Conservation (phyloP, 2,113 vertebrate genomes). For the Amblyornis subalaris region DNA sequence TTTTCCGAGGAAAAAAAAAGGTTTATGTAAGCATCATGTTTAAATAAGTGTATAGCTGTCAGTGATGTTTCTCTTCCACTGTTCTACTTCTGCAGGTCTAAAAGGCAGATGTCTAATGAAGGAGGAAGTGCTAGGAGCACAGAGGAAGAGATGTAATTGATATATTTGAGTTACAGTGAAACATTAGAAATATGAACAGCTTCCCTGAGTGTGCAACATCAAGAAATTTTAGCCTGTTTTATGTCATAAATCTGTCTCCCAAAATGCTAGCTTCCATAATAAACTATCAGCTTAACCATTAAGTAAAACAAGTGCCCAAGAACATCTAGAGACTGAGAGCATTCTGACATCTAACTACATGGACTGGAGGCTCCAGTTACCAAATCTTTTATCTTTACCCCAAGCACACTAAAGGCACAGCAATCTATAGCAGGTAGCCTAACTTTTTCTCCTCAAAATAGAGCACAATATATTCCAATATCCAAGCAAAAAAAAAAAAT, state of each 20-base stretch:
- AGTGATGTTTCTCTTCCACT: neutral
- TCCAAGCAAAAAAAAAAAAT: neutral
- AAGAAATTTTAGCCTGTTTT: neutral
- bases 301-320: neutral
- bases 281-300: neutral
- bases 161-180: neutral
- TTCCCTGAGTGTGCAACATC: neutral
- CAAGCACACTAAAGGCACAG: neutral
- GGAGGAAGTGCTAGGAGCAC: neutral
- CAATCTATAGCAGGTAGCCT: neutral
- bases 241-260: neutral
- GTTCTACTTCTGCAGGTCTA: neutral
- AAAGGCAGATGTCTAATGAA: neutral
- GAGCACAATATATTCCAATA: neutral
- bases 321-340: neutral
- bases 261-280: neutral
- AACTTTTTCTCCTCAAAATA: neutral
- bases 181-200: neutral
- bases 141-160: neutral
- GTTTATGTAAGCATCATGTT: neutral
- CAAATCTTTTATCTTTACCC: neutral
- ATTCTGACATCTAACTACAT: neutral
- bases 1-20: neutral
- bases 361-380: neutral
- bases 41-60: neutral